Base-by-base conservation (phyloP, 2,113 vertebrate genomes). In the Saguinus imperator region DNA sequence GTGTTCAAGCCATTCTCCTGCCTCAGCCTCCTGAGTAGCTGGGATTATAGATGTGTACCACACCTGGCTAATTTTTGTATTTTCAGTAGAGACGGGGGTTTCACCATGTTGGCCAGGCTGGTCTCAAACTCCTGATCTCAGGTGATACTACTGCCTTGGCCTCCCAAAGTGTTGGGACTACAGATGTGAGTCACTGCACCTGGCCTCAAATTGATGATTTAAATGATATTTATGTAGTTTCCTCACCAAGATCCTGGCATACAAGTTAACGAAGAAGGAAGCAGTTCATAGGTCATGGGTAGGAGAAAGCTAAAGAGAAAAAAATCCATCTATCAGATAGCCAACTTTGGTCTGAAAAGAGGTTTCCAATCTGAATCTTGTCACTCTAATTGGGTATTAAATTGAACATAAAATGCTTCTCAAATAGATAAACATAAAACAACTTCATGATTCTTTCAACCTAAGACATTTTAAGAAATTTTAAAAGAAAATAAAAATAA, bases 401-500 rank as follows among this genome's bases (percentile, higher is more conserved):
- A 70, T 2, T 57, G 50, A 89, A 88, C 61, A 55, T 1, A 35
- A 48, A 73, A 87, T 50, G 29, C 32, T 75, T 93, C n/a, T 86
- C 75, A 92, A 50, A 88, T 7, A 94, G 77, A 88, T 13, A 87
- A 81, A 96, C 75, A 84, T 40, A 75, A 64, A 64, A 75, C 27
- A 32, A n/a, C 52, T 82, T 92, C 68, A 64, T 2, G 14, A 43
- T 48, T 94, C 75, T 57, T 80, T 80, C 25, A 50, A 57, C 10
- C 57, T 88, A 86, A 89, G 35, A 76, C 21, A 55, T 35, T 82
- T 76, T 32, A 43, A 55, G 37, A 70, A 64, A 72, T 58, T 35
- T 40, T 55, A 91, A 86, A 77, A 89, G 25, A 43, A 89, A 92
- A 84, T 79, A 84, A 55, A 94, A 92, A 89, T 55, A 87, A 89